These are phyloP conservation scores for Aplochiton taeniatus DNA, from an alignment of 2,797 vertebrate genomes.

Conservation along the genomic window DNA sequence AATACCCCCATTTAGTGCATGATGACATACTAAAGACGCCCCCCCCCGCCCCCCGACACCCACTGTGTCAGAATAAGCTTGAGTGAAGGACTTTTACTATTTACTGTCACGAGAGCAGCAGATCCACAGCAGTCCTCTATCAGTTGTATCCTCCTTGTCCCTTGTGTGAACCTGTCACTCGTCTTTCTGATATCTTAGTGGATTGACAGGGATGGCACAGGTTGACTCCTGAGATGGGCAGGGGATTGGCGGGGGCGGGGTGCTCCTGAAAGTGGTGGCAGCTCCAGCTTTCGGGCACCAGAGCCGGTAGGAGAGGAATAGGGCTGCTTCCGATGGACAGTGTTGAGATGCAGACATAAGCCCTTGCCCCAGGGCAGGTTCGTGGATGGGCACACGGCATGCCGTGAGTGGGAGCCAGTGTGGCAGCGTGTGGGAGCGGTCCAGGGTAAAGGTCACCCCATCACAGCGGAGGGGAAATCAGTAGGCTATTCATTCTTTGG, in stretches of 20 bases:
- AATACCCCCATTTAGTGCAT: not conserved
- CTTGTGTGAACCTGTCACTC: conserved; percentile 10
- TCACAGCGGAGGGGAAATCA: not conserved
- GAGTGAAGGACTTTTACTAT: not conserved
- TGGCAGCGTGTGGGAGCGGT: conserved; percentile 10
- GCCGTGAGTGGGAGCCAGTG: conserved; percentile 10
- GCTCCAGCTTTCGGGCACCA: conserved; percentile 14
- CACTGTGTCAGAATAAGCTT: not conserved
- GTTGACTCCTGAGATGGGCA: conserved; percentile 24
- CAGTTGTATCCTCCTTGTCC: not conserved
- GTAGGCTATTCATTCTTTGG: too few species aligned
- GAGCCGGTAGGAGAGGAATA: conserved; percentile 21
- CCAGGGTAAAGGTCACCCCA: conserved; percentile 17
- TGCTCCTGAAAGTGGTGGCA: conserved; percentile 20
- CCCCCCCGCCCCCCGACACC: not conserved
- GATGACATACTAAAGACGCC: not conserved
- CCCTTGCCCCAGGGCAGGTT: conserved; percentile 25
- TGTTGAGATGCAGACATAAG: conserved; percentile 36
- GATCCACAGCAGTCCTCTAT: not conserved
- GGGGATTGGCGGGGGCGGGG: conserved; percentile 10
- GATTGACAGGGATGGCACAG: conserved; percentile 5
- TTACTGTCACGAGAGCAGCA: not conserved
- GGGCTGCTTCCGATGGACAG: conserved; percentile 42
- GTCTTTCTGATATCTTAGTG: not conserved
- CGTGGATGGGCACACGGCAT: conserved; percentile 4